Conservation (phyloP, 2,797 vertebrate genomes). For the Pogonophryne albipinna region DNA sequence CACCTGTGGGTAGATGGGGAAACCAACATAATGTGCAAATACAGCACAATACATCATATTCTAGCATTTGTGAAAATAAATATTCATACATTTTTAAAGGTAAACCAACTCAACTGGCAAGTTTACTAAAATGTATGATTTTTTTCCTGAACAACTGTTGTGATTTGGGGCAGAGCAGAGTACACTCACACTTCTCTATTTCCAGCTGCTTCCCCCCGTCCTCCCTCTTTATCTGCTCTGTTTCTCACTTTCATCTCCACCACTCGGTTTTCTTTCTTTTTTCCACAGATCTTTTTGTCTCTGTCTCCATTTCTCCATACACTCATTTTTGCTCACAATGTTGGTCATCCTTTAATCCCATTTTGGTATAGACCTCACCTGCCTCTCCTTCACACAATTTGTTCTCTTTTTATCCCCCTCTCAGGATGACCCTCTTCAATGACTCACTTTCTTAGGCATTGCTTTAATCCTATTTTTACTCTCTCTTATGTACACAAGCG, state of each 20-base stretch:
- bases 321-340: conserved; percentile 8
- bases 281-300: conserved; percentile 3
- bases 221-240: background rate
- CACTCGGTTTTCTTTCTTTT: conserved; percentile 1
- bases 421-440: conserved; percentile 30
- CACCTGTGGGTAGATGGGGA: conserved; percentile 63
- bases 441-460: conserved; percentile 10
- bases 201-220: background rate
- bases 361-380: conserved; percentile 27
- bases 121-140: background rate
- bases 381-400: conserved; percentile 32
- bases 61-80: conserved; percentile 20
- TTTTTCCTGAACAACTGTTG: background rate
- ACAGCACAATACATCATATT: conserved; percentile 33
- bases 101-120: background rate
- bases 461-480: conserved; percentile 39
- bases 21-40: conserved; percentile 44
- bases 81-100: conserved; percentile 35
- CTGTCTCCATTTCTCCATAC: background rate
- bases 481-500: conserved; percentile 23
- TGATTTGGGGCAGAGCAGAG: background rate
- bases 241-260: conserved; percentile 13
- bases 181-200: background rate
- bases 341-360: conserved; percentile 18
- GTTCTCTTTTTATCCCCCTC: conserved; percentile 16